phyloP scores from a whole-genome alignment of 2,113 vertebrate species.

The Clarias macrocephalus region DNA sequence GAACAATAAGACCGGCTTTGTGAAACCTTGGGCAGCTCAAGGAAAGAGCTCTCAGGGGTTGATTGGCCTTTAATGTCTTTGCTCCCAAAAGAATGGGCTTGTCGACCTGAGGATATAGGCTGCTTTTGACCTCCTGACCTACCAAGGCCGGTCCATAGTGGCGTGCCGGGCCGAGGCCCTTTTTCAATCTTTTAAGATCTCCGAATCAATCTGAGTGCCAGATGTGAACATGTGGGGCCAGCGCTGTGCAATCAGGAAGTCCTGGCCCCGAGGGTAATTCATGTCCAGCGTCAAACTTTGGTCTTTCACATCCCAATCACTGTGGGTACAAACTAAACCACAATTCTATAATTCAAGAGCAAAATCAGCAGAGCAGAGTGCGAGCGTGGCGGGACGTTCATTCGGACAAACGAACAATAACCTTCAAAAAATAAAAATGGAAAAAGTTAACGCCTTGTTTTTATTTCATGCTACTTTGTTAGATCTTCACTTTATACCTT shows the following conservation, averaged over 20 bases:
- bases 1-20: conserved; percentile 48
- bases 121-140: conserved; percentile 50
- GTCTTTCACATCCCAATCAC: conserved; percentile 30
- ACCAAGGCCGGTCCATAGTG: conserved; percentile 60
- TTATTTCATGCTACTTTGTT: background rate
- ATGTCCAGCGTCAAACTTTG: conserved; percentile 53
- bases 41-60: conserved; percentile 60
- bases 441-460: background rate
- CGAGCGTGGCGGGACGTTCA: background rate
- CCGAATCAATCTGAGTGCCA: conserved; percentile 72
- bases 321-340: conserved; percentile 6
- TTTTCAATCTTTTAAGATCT: conserved; percentile 68
- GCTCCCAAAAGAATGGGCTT: conserved; percentile 59
- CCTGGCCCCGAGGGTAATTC: conserved; percentile 68
- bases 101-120: conserved; percentile 65
- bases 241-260: conserved; percentile 67
- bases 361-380: conserved; percentile 7
- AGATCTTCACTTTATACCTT: background rate
- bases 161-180: conserved; percentile 61
- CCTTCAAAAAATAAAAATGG: no score
- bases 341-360: conserved; percentile 17
- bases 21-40: conserved; percentile 28
- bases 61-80: conserved; percentile 69
- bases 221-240: conserved; percentile 56
- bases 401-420: background rate